Percentiles rank a stretch among this genome's conserved stretches.
Conservation (phyloP, 2,113 vertebrate species). For the Menura novaehollandiae region DNA sequence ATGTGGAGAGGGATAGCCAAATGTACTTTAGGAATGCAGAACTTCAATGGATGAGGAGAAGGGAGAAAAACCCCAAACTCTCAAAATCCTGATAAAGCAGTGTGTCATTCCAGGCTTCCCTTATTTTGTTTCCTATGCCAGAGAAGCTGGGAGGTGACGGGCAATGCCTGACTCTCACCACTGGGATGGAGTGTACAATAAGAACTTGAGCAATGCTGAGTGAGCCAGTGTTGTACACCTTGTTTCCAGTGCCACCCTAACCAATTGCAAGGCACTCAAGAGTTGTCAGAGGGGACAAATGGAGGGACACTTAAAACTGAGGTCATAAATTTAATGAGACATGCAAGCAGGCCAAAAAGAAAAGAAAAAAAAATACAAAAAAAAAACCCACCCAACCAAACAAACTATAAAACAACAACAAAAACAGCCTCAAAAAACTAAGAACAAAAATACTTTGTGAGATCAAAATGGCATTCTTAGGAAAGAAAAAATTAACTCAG, state of each 20-base stretch:
- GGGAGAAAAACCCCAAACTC: fast-evolving
- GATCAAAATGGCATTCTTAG: neutral
- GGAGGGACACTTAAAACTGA: neutral
- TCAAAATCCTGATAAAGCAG: neutral
- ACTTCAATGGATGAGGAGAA: neutral
- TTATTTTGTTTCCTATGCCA: fast-evolving
- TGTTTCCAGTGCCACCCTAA: neutral
- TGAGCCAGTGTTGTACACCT: fast-evolving
- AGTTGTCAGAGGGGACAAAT: neutral
- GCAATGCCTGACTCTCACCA: neutral
- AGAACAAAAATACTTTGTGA: neutral
- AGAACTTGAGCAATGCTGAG: neutral
- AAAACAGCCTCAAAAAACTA: neutral
- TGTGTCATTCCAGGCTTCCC: neutral
- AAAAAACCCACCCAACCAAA: neutral
- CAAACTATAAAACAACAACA: neutral
- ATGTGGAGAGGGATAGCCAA: neutral
- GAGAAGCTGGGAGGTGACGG: neutral
- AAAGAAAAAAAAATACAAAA: no score
- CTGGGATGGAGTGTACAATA: fast-evolving
- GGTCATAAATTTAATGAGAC: neutral
- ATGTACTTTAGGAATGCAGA: neutral
- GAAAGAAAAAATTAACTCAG: neutral
- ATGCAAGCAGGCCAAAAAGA: neutral
- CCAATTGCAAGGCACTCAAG: neutral